These are phyloP conservation scores for Sebastes minor DNA, from an alignment of 2,797 vertebrate genomes.

Conservation along the genomic window DNA sequence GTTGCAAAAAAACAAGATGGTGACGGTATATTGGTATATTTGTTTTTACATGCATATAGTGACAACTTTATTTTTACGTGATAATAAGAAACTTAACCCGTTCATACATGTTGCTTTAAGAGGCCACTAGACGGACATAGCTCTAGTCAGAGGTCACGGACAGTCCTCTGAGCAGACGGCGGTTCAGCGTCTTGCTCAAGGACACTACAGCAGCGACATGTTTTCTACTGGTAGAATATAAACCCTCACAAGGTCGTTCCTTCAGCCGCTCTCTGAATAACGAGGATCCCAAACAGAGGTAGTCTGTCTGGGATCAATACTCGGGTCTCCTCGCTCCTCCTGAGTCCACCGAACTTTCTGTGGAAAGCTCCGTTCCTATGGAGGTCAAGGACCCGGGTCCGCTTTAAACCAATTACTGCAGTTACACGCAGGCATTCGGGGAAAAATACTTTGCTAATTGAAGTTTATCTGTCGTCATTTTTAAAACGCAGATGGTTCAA, in stretches of 20 bases:
- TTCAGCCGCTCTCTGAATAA: background rate
- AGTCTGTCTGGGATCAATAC: constrained; percentile 11
- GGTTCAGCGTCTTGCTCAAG: background rate
- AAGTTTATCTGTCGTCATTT: constrained; percentile 20
- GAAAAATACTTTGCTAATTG: background rate
- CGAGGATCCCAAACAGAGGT: background rate
- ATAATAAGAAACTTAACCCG: no score
- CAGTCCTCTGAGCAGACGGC: background rate
- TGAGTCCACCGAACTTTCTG: background rate
- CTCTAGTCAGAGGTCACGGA: constrained; percentile 11
- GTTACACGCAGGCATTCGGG: background rate
- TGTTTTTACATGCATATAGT: no score
- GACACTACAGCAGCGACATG: background rate
- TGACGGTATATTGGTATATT: no score
- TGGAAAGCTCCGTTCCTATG: constrained; percentile 14
- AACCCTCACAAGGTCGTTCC: background rate
- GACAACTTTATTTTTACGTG: no score
- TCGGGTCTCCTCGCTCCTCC: background rate
- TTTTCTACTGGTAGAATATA: background rate
- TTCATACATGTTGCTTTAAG: no score
- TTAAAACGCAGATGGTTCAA: background rate
- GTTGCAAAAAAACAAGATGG: no score
- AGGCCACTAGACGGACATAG: background rate
- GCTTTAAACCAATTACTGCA: background rate
- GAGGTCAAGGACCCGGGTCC: background rate